Percentiles rank a stretch among this genome's conserved stretches.
These are phyloP conservation scores for Crambe crambe DNA, from an alignment of 37 sponge, comb jelly and placozoan species.

Conservation along the genomic window DNA sequence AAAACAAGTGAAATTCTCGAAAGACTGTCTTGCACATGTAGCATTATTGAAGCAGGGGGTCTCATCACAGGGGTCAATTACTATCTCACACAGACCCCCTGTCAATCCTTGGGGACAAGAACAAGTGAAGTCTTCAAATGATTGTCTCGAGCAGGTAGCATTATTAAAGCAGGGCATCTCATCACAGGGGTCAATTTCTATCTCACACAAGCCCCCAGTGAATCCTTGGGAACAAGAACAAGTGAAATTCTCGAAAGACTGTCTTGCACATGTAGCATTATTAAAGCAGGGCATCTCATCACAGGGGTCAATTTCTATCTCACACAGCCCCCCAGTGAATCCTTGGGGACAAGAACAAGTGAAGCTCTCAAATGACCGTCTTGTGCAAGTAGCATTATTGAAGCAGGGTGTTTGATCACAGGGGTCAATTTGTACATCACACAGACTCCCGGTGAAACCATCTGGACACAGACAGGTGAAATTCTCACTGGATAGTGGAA, in stretches of 20 bases:
- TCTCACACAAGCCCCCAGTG: conserved; percentile 1
- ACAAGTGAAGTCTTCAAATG: neutral
- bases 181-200: conserved; percentile 3
- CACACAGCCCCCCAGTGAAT: neutral
- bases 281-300: neutral
- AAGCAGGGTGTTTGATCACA: neutral
- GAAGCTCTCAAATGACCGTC: neutral
- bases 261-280: neutral
- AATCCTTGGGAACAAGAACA: neutral
- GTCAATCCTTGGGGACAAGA: neutral
- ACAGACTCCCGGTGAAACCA: neutral
- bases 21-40: conserved; percentile 1
- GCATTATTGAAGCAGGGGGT: conserved; percentile 25
- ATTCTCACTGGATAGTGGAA: neutral
- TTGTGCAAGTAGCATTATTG: neutral
- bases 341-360: neutral
- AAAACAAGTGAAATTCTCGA: conserved; percentile 1
- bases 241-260: neutral
- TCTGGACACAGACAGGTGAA: neutral
- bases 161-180: neutral
- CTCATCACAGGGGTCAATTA: conserved; percentile 23
- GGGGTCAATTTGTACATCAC: neutral
- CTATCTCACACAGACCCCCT: neutral
- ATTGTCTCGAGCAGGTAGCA: neutral
- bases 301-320: conserved; percentile 3